Evolutionary conservation across 2,797 vertebrate genomes (phyloP).

Genomic region (Steatocranus sp.): DNA sequence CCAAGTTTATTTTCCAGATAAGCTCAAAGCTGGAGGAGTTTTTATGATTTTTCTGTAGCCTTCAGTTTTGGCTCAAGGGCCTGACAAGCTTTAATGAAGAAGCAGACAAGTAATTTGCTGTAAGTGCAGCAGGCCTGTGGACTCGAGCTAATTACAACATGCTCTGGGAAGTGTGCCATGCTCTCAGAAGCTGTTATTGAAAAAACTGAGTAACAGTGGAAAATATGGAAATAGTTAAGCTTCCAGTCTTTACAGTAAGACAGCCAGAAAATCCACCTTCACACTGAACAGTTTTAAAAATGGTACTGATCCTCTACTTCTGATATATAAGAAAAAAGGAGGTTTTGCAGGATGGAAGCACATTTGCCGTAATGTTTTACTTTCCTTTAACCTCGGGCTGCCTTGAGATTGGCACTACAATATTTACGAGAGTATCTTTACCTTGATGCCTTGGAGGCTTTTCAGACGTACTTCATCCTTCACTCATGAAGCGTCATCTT

Average conservation of each 20-base stretch:
- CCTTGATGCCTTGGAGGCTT: neutral
- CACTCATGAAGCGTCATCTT: neutral
- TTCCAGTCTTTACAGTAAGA: neutral
- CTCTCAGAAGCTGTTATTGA: neutral
- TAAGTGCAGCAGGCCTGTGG: conserved; percentile 28
- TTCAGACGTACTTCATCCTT: neutral
- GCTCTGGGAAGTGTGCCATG: conserved; percentile 15
- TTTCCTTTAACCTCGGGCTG: neutral
- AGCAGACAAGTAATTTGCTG: conserved; percentile 16
- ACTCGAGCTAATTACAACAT: conserved; percentile 24
- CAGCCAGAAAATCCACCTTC: neutral
- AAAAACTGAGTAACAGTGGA: neutral
- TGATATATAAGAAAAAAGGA: neutral
- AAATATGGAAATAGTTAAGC: neutral
- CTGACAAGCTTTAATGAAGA: conserved; percentile 4
- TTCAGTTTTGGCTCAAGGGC: neutral
- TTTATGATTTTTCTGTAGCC: neutral
- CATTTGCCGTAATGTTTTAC: neutral
- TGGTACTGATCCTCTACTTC: neutral
- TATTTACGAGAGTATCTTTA: neutral
- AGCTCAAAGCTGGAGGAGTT: neutral
- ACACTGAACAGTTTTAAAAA: neutral
- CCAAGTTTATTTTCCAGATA: neutral
- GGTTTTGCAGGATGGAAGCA: neutral
- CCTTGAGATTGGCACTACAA: neutral